Base-by-base conservation (phyloP, 2,113 vertebrate genomes). In the Motacilla alba region DNA sequence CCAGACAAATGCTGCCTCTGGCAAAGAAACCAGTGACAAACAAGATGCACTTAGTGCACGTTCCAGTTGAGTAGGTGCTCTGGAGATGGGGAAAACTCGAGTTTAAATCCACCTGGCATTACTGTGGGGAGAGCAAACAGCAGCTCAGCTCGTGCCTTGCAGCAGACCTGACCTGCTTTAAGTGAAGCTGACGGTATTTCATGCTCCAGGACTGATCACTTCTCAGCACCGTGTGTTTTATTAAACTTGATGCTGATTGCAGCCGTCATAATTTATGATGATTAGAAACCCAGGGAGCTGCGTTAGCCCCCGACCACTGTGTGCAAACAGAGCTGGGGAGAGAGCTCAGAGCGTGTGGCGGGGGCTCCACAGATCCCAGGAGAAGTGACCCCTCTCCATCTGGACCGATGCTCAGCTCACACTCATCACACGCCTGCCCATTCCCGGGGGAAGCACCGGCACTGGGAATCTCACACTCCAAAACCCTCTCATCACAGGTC, bases 1-100 rank as follows among this genome's bases (percentile, higher is more conserved):
- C 92, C 91, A 97, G 97, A 95, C 96, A 96, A 97, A 93, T 93
- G 87, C 95, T 95, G 94, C 88, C 96, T 96, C 94, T 96, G 96
- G 87, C 95, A 96, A 91, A 83, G 90, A 75, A 94, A 95, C 87
- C 72, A 79, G 91, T 12, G 84, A 95, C 89, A 96, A 96, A 94
- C 87, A 94, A 94, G 72, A 91, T 44, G 83, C 77, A 53, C 93
- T 95, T 90, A 77, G 76, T 87, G 78, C 88, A 78, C 27, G 49
- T 94, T 93, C 94, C 93, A 96, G 93, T 90, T 90, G 92, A 94
- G 96, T 94, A 95, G 81, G 88, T 95, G 93, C 80, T 89, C 55
- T n/a, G 13, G 68, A 91, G 87, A 94, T 1, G 4, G 68, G 87
- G 67, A 93, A 81, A 77, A 88, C 82, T 95, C 11, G 0, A 80